Evolutionary conservation across 2,888 invertebrate genomes (phyloP).

Genomic region (Pandemis heparana): DNA sequence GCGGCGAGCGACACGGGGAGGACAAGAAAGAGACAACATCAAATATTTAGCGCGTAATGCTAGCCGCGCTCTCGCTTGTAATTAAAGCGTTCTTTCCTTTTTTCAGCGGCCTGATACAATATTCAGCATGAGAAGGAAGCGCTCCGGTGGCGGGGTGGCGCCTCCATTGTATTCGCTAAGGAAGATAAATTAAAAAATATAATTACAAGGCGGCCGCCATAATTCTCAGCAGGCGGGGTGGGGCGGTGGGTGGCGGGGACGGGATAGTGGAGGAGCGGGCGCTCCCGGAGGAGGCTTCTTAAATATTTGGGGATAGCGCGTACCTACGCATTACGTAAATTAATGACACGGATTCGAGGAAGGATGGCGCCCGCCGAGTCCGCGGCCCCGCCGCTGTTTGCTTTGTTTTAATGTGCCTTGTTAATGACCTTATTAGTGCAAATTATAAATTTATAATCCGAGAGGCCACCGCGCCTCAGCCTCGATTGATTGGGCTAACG

Average conservation of each 20-base stretch:
- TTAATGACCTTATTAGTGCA: slow-evolving; percentile 84
- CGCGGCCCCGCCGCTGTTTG: slow-evolving; percentile 77
- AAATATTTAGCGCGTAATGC: slow-evolving; percentile 84
- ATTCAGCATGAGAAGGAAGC: slow-evolving; percentile 86
- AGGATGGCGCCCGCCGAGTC: slow-evolving; percentile 78
- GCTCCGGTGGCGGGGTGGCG: slow-evolving; percentile 84
- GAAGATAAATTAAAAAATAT: slow-evolving; percentile 91
- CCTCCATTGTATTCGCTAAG: slow-evolving; percentile 87
- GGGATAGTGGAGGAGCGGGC: slow-evolving; percentile 82
- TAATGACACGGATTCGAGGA: slow-evolving; percentile 86
- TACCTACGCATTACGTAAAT: slow-evolving; percentile 87
- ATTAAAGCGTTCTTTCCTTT: slow-evolving; percentile 86
- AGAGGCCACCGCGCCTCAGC: slow-evolving; percentile 48
- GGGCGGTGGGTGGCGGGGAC: slow-evolving; percentile 64
- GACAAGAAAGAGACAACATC: slow-evolving; percentile 82
- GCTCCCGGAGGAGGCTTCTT: slow-evolving; percentile 86
- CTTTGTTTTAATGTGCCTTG: slow-evolving; percentile 85
- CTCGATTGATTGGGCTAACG: slow-evolving; percentile 80
- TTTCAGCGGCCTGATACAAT: slow-evolving; percentile 86
- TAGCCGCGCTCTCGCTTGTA: slow-evolving; percentile 84
- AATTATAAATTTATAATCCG: slow-evolving; percentile 72
- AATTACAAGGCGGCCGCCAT: slow-evolving; percentile 89
- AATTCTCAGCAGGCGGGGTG: slow-evolving; percentile 84
- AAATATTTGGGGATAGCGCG: slow-evolving; percentile 87
- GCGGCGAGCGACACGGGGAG: slow-evolving; percentile 55